phyloP scores from a whole-genome alignment of 2,113 vertebrate species.

The Camarhynchus parvulus region DNA sequence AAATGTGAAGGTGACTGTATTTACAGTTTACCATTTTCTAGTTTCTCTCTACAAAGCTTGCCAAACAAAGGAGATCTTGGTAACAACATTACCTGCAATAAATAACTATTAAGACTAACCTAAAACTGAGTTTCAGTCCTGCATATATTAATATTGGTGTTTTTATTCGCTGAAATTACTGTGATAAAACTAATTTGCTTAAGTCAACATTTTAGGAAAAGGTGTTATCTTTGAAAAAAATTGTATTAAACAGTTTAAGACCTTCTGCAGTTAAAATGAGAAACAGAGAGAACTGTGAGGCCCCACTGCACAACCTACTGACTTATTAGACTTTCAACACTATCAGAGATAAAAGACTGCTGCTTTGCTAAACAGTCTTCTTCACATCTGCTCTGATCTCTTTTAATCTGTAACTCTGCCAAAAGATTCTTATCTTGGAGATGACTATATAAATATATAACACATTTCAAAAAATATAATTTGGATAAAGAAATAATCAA shows the following conservation, averaged over 20 bases:
- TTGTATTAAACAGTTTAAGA: background rate
- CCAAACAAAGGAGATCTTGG: background rate
- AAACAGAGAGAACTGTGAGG: background rate
- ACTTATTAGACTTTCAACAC: background rate
- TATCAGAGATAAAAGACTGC: background rate
- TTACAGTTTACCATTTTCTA: background rate
- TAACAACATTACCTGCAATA: background rate
- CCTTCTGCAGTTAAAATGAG: background rate
- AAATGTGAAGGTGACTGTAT: background rate
- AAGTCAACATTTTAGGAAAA: constrained; percentile 1
- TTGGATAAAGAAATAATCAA: background rate
- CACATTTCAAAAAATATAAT: background rate
- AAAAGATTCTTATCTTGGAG: background rate
- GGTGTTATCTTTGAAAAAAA: background rate
- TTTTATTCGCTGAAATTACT: background rate
- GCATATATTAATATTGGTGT: background rate
- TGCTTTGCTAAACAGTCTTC: background rate
- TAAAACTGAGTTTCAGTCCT: background rate
- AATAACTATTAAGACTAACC: background rate
- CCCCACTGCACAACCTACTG: background rate
- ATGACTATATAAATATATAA: background rate
- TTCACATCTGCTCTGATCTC: background rate
- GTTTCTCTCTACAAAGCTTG: background rate
- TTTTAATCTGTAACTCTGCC: background rate
- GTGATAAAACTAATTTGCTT: background rate